Conservation (phyloP, 2,113 vertebrate genomes). For the Poicephalus gulielmi region DNA sequence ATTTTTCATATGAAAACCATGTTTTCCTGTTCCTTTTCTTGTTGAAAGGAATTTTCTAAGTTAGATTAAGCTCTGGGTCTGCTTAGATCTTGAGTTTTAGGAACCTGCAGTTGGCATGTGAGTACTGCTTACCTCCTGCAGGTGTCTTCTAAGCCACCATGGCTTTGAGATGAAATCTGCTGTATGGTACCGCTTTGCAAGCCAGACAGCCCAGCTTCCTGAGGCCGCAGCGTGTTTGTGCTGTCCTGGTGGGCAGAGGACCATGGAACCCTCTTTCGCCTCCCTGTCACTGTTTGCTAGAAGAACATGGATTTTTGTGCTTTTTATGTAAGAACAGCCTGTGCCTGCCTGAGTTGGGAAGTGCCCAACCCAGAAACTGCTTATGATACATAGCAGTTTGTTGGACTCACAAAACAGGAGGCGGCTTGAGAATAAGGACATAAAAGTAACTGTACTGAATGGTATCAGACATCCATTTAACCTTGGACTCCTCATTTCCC, state of each 20-base stretch:
- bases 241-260: not conserved
- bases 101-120: not conserved
- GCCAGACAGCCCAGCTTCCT: not conserved
- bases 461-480: not conserved
- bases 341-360: not conserved
- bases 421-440: not conserved
- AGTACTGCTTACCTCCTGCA: not conserved
- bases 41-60: not conserved
- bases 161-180: not conserved
- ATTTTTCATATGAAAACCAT: not conserved
- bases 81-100: not conserved
- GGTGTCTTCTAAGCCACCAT: not conserved
- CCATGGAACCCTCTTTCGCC: not conserved
- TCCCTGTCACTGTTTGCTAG: not conserved
- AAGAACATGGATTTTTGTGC: not conserved
- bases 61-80: not conserved
- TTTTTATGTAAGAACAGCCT: not conserved
- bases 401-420: not conserved
- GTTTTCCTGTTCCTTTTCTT: not conserved
- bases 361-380: not conserved
- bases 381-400: not conserved
- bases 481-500: not conserved
- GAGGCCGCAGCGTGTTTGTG: not conserved
- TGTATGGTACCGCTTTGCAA: not conserved
- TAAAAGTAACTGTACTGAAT: not conserved